Conservation (phyloP, 2,113 vertebrate species). For the Bagarius yarrelli region DNA sequence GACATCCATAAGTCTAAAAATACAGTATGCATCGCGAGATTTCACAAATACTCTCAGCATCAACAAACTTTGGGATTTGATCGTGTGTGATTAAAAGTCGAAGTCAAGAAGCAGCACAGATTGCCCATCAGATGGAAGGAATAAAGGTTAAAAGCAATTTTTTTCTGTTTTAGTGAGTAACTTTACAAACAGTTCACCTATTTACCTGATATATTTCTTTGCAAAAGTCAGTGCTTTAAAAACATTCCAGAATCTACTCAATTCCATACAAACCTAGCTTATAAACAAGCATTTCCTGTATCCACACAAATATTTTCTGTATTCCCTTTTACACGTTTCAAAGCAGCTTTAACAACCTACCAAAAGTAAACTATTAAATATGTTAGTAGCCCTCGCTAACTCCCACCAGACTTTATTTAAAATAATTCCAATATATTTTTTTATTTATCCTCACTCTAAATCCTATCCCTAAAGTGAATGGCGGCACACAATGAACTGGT, state of each 20-base stretch:
- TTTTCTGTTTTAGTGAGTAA: constrained; percentile 55
- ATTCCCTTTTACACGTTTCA: not conserved
- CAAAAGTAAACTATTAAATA: not conserved
- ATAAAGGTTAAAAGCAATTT: constrained; percentile 67
- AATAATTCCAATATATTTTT: not conserved
- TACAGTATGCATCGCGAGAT: constrained; percentile 85
- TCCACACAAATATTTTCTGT: not conserved
- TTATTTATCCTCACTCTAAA: constrained; percentile 1
- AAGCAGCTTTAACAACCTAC: not conserved
- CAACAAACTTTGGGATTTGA: constrained; percentile 81
- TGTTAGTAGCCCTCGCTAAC: not conserved
- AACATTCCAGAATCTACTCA: not conserved
- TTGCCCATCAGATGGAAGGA: constrained; percentile 75
- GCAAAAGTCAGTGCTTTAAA: constrained; percentile 18
- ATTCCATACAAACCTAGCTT: not conserved
- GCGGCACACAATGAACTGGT: not conserved
- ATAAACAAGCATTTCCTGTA: not conserved
- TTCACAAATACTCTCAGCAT: constrained; percentile 82
- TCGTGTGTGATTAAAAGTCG: constrained; percentile 68
- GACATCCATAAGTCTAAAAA: constrained; percentile 90
- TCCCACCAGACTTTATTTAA: not conserved
- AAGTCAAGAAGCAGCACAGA: constrained; percentile 68
- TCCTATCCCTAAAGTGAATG: not conserved
- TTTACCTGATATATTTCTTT: constrained; percentile 62
- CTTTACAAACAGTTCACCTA: constrained; percentile 60